Evolutionary conservation across 2,888 invertebrate genomes (phyloP), one percentile per base, ranked within the genome.

Genomic region (Tipula vernalis): DNA sequence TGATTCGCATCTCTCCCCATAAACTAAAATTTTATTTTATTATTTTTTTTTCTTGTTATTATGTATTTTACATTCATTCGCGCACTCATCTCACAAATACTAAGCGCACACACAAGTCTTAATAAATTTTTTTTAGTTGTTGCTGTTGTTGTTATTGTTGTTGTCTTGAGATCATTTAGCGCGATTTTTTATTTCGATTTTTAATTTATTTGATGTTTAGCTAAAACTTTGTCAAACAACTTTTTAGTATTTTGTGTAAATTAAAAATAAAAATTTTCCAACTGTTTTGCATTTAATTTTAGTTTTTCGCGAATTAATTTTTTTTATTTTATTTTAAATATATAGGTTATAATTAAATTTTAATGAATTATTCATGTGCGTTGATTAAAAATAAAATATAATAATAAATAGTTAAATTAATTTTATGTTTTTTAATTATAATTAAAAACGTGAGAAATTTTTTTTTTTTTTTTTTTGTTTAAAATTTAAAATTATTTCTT

Each of bases 51-150:
- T 36, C 36, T 28, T 28, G 28, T 18, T 28, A 28, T 28, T 57
- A 6, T 71, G 8, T 84, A 39, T 84, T 39, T 84, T 13, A 36
- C 36, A 83, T 83, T 83, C 83, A 84, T 36, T 84, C 84, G 41
- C 71, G 71, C 39, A 84, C 84, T 84, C 84, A 84, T 84, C 84
- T 84, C 84, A 84, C 84, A 39, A 84, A 84, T 84, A 84, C 83
- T 57, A 18, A 57, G 18, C 15, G 5, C 28, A 28, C 28, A 71
- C 12, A 71, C 71, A 28, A 18, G 10, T 71, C 28, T 71, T 57
- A 10, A 10, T 28, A 28, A 28, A 28, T 28, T 28, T 28, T 28
- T 28, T 28, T 28, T 28, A 1, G 28, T 28, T 1, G 28, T 28
- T 28, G 28, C 28, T 28, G 28, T 28, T 28, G 28, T 28, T 28